A percentile compares a stretch with the other conserved stretches of the same genome.
phyloP scores from a whole-genome alignment of 1,140 invertebrate species.

The Heterodera carotae region DNA sequence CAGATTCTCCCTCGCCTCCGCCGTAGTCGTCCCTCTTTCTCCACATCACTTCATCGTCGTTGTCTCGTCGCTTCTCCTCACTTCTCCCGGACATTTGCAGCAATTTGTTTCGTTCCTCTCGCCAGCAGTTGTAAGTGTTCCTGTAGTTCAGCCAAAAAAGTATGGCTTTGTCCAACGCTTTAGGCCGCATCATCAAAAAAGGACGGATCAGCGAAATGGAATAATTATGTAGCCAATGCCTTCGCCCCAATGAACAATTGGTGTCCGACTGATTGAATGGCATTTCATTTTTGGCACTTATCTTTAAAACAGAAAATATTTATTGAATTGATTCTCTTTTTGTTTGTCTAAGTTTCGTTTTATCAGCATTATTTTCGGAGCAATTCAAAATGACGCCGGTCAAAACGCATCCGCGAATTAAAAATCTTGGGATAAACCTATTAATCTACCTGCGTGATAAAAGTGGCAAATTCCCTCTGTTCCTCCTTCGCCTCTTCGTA shows the following conservation, averaged over 20 bases:
- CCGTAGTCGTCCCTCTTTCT: background rate
- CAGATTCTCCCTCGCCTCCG: background rate
- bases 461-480: slow-evolving; percentile 60
- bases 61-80: slow-evolving; percentile 17
- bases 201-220: slow-evolving; percentile 60
- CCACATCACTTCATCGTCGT: background rate
- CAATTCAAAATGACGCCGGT: too few relatives aligned
- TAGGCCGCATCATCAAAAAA: slow-evolving; percentile 58
- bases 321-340: too few relatives aligned
- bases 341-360: too few relatives aligned
- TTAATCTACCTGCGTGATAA: slow-evolving; percentile 61
- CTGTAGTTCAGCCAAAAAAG: slow-evolving; percentile 64
- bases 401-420: too few relatives aligned
- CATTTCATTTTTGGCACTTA: slow-evolving; percentile 52
- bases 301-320: too few relatives aligned
- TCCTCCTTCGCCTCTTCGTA: slow-evolving; percentile 60
- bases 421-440: too few relatives aligned
- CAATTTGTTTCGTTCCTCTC: slow-evolving; percentile 54
- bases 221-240: slow-evolving; percentile 52
- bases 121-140: slow-evolving; percentile 63
- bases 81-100: slow-evolving; percentile 26
- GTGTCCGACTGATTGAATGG: slow-evolving; percentile 13
- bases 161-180: slow-evolving; percentile 63
- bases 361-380: too few relatives aligned
- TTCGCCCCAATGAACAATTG: slow-evolving; percentile 6